Evolutionary conservation across 2,888 invertebrate genomes (phyloP).

Genomic region (Chironomus tentans): DNA sequence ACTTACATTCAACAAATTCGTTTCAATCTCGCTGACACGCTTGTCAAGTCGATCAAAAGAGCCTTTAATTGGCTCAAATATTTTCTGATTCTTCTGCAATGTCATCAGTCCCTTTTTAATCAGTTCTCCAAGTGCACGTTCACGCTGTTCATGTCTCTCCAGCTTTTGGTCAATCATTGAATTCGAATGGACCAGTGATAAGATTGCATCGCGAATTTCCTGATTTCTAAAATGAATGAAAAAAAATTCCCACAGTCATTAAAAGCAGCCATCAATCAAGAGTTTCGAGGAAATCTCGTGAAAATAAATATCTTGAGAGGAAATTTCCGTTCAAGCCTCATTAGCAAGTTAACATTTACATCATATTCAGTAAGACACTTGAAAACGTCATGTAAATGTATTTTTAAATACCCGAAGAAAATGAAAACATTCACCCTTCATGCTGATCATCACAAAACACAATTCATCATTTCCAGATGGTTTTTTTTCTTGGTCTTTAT

Average conservation of each 20-base stretch:
- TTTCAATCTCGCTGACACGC: slow-evolving; percentile 62
- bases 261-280: background rate
- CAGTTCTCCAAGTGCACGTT: slow-evolving; percentile 67
- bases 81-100: slow-evolving; percentile 63
- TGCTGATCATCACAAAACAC: background rate
- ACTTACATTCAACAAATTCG: slow-evolving; percentile 58
- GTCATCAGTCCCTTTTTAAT: slow-evolving; percentile 62
- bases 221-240: slow-evolving; percentile 47
- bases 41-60: slow-evolving; percentile 64
- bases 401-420: background rate
- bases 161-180: slow-evolving; percentile 70
- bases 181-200: slow-evolving; percentile 72
- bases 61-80: slow-evolving; percentile 59
- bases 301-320: background rate
- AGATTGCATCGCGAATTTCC: slow-evolving; percentile 67
- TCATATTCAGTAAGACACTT: background rate
- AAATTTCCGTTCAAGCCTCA: background rate
- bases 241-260: background rate
- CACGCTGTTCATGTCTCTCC: slow-evolving; percentile 74
- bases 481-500: too few species aligned
- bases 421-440: too few species aligned
- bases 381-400: background rate
- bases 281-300: background rate
- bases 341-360: background rate
- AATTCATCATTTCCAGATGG: background rate